These are phyloP conservation scores for Phocoena phocoena DNA, from an alignment of 2,113 vertebrate species.

Conservation along the genomic window DNA sequence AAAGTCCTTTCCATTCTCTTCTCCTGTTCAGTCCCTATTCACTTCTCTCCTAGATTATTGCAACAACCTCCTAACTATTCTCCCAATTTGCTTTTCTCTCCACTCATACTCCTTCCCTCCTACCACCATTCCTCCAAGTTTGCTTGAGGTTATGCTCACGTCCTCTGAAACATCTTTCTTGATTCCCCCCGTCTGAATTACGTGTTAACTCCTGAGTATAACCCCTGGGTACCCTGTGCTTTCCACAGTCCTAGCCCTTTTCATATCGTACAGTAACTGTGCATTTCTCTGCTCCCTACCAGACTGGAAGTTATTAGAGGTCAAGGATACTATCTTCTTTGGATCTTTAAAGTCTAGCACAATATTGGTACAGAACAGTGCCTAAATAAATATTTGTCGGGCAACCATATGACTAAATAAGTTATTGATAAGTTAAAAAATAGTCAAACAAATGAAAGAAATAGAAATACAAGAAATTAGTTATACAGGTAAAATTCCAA, in stretches of 20 bases:
- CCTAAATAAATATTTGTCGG: neutral
- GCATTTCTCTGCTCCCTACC: neutral
- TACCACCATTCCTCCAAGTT: neutral
- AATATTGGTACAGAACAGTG: neutral
- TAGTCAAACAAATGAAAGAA: neutral
- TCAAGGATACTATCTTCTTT: neutral
- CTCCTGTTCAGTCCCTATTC: neutral
- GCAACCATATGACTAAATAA: neutral
- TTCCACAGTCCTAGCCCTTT: neutral
- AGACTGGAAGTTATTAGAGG: neutral
- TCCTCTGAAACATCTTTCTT: neutral
- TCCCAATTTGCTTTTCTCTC: neutral
- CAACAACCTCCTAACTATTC: neutral
- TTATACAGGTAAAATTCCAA: neutral
- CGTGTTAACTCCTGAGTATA: neutral
- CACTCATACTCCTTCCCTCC: neutral
- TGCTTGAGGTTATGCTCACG: neutral
- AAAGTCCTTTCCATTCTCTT: neutral
- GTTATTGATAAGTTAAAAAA: neutral
- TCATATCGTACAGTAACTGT: neutral
- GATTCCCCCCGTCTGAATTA: no score
- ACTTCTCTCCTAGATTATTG: neutral
- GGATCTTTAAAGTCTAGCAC: neutral
- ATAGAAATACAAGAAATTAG: neutral
- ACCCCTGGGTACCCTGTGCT: neutral